Percentiles rank a stretch among this genome's conserved stretches.
Conservation (phyloP, 2,888 invertebrate genomes). For the Blera fallax region DNA sequence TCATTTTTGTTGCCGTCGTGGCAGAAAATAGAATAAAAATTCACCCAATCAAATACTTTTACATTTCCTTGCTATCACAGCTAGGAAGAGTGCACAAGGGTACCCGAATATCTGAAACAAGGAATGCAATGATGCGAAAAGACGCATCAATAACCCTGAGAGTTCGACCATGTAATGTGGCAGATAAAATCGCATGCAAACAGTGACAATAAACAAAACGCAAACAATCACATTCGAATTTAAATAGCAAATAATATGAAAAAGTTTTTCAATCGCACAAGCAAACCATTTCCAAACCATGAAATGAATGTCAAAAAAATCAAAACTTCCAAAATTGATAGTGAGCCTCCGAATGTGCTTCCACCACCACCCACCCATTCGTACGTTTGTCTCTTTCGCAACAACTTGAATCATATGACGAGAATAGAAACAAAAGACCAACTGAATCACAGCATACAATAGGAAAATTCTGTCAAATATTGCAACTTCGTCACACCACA, state of each 20-base stretch:
- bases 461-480: constrained; percentile 58
- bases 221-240: constrained; percentile 11
- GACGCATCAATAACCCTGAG: constrained; percentile 9
- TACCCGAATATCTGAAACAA: not conserved
- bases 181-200: not conserved
- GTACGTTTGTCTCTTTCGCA: constrained; percentile 70
- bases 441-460: constrained; percentile 59
- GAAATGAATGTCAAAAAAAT: constrained; percentile 47
- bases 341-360: constrained; percentile 55
- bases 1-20: not conserved
- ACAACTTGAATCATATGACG: constrained; percentile 80
- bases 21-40: not conserved
- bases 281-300: constrained; percentile 49
- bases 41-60: not conserved
- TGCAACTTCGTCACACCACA: constrained; percentile 77
- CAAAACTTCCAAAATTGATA: constrained; percentile 72
- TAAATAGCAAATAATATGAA: constrained; percentile 5
- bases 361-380: constrained; percentile 72
- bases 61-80: not conserved
- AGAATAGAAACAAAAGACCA: constrained; percentile 79
- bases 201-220: constrained; percentile 6
- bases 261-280: constrained; percentile 12
- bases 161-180: not conserved
- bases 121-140: constrained; percentile 19
- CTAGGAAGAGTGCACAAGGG: not conserved